Base-by-base conservation (phyloP, 2,797 vertebrate genomes). In the Oceanodroma leucorhoa region DNA sequence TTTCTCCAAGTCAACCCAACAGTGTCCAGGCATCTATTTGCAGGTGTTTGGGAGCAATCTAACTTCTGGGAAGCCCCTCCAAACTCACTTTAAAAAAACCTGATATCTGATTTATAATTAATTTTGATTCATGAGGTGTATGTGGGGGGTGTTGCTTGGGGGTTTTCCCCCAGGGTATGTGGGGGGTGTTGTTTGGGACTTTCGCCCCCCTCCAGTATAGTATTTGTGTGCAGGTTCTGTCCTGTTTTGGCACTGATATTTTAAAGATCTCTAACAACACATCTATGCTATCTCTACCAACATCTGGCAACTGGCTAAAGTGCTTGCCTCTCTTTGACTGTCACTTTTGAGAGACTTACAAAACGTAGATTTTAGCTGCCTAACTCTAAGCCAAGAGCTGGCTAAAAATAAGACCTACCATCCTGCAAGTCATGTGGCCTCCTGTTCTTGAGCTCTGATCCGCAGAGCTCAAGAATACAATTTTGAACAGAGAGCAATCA, bases 11-110 rank as follows among this genome's bases (percentile, higher is more conserved):
- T 55, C 16, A n/a, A 38, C 11, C 21, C 14, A 65, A 5, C 1
- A 6, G 12, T 38, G 6, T 43, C 10, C 3, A 79, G 34, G 5
- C 12, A 57, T 11, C 4, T 46, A 32, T 27, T 26, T 51, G 21
- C 21, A 30, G 2, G 18, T 58, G 5, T n/a, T 8, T 50, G 17
- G 11, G 5, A 3, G 1, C 5, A 58, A 50, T 36, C 5, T 30
- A 48, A 11, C 19, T 36, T 14, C 27, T 24, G 19, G 24, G 5
- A 4, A 58, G 10, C 2, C 7, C 11, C 15, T 79, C 45, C 22
- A 66, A 40, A 57, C 6, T 34, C 29, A 41, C 6, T 9, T 54
- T 11, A 58, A 34, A 53, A 73, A 90, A 87, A 24, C 0, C 3
- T 72, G 41, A 26, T 8, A 36, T 34, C 23, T 79, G 1, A 34